Base-by-base conservation (phyloP, 2,888 invertebrate genomes). In the Teinopalpus imperialis region DNA sequence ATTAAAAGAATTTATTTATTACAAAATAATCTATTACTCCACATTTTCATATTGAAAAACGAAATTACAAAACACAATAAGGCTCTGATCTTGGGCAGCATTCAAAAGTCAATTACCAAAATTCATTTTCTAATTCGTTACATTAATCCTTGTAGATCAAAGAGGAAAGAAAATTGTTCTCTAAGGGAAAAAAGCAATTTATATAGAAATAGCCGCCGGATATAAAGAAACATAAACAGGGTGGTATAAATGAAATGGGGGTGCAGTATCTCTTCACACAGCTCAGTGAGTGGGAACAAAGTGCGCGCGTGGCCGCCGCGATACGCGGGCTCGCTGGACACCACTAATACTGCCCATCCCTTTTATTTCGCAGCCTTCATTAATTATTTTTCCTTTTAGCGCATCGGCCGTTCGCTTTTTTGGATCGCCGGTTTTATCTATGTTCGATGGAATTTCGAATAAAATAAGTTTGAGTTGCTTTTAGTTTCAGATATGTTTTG, bases 201-300 rank as follows among this genome's bases (percentile, higher is more conserved):
- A 63, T 63, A 65, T 63, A 65, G 61, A 27, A 29, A 62, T 27
- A 29, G 63, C 49, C 47, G 43, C 52, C 49, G 55, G 52, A 56
- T 49, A 53, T 50, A 61, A 43, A 48, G 57, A 49, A 52, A 63
- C 56, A 66, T 65, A 64, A 63, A 68, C 64, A 61, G 57, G 58
- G 54, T 52, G 54, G 63, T 61, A 66, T 69, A n/a, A n/a, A n/a
- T n/a, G n/a, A n/a, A n/a, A n/a, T n/a, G n/a, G n/a, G n/a, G n/a
- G 75, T 58, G 68, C 64, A 73, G 76, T 80, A 78, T 81, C 78
- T 81, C 69, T 75, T 74, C 66, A 63, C 72, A 74, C 81, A 72
- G 77, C 57, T 71, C 66, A 79, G 60, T 74, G 79, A 59, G 59
- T 61, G 74, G 69, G 78, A 61, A 83, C 81, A 81, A 80, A 75